Base-by-base conservation (phyloP, 2,113 vertebrate genomes). In the Hippocampus barbouri region DNA sequence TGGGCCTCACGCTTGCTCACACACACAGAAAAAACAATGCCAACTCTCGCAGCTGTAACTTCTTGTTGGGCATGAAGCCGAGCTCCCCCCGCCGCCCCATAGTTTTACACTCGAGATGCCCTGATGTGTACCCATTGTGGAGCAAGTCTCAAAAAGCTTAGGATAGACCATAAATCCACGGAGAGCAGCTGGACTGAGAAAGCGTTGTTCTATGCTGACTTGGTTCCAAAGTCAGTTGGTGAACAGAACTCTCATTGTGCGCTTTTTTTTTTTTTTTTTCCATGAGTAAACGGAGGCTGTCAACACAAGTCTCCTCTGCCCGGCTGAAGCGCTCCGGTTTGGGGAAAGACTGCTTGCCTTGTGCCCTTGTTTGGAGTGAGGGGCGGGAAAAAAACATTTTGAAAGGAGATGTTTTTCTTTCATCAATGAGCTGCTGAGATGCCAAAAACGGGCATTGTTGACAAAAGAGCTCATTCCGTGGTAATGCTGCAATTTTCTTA, bases 241-340 rank as follows among this genome's bases (percentile, higher is more conserved):
- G 88, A 92, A 94, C 93, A 94, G 90, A 92, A 92, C 88, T 80
- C 76, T 84, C 90, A 93, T 93, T 94, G 93, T 93, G 85, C 54
- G 27, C 79, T 90, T 92, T 93, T 94, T 11, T 43, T 43, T 12
- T 45, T 45, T 38, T 38, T 6, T 38, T 38, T 38, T 93, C 93
- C 93, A 91, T 92, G 92, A 93, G 92, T 93, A 93, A 92, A 93
- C 89, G 91, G 75, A 57, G 84, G 87, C 91, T 91, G 92, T 93
- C 92, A 93, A 91, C 90, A 92, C 85, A 83, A 66, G 90, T 89
- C 91, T 91, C 89, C 90, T 92, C 92, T 93, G 91, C 91, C 89
- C 87, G 80, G 74, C 85, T 43, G 75, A 83, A 83, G 79, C 70
- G 45, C 86, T 79, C 83, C 61, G 78, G 72, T 81, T 83, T 14